phyloP scores from a whole-genome alignment of 2,797 vertebrate genomes.

The Uromys caudimaculatus region DNA sequence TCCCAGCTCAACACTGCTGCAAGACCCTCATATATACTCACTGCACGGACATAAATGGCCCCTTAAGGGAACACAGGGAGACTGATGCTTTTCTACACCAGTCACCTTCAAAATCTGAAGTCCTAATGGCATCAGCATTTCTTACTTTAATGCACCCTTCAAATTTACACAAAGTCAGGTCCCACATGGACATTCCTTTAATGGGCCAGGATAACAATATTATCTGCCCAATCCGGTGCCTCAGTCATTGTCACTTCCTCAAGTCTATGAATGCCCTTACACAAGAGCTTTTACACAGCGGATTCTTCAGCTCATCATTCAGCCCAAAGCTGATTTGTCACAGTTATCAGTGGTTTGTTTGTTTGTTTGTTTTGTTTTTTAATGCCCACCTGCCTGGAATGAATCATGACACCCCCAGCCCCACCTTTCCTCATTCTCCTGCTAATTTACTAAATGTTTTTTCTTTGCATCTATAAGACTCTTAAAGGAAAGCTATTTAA shows the following conservation, averaged over 20 bases:
- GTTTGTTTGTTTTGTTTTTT: not conserved
- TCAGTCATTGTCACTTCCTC: not conserved
- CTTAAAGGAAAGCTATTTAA: not conserved
- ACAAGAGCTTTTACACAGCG: not conserved
- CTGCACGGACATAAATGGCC: not conserved
- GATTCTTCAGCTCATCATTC: not conserved
- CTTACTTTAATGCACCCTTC: not conserved
- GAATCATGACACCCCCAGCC: not conserved
- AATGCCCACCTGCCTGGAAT: not conserved
- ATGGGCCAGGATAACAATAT: not conserved
- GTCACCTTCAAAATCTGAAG: not conserved
- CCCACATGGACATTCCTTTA: not conserved
- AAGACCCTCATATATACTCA: not conserved
- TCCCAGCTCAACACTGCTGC: not conserved
- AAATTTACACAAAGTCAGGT: not conserved
- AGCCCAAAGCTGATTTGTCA: not conserved
- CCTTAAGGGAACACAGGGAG: not conserved
- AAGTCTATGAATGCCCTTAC: not conserved
- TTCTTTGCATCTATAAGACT: not conserved
- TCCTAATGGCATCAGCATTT: not conserved
- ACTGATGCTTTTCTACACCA: not conserved
- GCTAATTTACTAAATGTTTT: not conserved
- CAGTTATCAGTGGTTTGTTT: not conserved
- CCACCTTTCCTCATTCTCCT: no score
- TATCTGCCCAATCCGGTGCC: not conserved